Evolutionary conservation across 2,888 invertebrate species (phyloP), one percentile per base, ranked within the genome.

Genomic region (Crossocerus cetratus): DNA sequence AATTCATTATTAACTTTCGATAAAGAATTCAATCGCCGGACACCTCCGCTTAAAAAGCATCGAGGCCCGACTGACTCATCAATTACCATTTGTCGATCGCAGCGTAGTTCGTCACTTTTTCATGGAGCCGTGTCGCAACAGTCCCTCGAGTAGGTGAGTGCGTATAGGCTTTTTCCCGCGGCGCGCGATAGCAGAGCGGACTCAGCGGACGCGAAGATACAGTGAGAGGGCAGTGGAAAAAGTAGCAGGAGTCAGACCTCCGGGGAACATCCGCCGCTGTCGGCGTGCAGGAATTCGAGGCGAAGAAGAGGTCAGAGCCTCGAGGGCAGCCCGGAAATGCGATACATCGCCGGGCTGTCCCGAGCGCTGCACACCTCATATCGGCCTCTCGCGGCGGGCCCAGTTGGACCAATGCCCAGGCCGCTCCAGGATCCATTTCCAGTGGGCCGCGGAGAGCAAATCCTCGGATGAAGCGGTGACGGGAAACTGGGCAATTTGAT

Each of bases 241-340:
- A 18, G 64, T 49, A 55, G 23, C 42, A 69, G 65, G 62, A 62
- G 63, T 45, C 66, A 54, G 71, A 71, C 70, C 77, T 69, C 74
- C 77, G 67, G 54, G 62, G 77, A 69, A 77, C 69, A 78, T 71
- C 69, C 76, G 72, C 69, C 53, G 59, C 32, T 5, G 32, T 32
- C 73, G 65, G 75, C 83, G 83, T 84, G 85, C 78, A 84, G 82
- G 84, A 84, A 84, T 85, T 79, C 77, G 56, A 73, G 65, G 45
- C 69, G 56, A 76, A 65, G 77, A 72, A 77, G 72, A 78, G 83
- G 82, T 86, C 83, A 78, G 62, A 71, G 71, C 74, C 74, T 62
- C 64, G 77, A 65, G 83, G 79, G 79, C 81, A 84, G 79, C 82
- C 83, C 83, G 86, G 84, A 85, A 86, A 82, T 77, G 80, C 81